Percentiles rank a stretch among this genome's conserved stretches.
These are phyloP conservation scores for Silurus meridionalis DNA, from an alignment of 2,113 vertebrate species.

Conservation along the genomic window DNA sequence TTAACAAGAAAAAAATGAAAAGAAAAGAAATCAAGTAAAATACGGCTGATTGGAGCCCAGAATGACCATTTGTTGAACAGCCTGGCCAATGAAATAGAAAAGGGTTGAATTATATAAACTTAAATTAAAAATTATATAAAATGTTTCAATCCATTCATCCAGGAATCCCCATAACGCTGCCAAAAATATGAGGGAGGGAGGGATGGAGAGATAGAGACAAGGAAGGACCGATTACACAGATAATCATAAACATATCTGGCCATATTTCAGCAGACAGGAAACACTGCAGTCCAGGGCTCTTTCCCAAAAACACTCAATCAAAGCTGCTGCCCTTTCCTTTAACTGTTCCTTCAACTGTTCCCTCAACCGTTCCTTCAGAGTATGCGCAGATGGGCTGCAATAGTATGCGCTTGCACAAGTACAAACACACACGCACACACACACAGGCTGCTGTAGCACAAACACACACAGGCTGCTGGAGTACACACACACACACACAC, in stretches of 20 bases:
- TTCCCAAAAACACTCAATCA: constrained; percentile 5
- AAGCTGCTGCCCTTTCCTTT: constrained; percentile 9
- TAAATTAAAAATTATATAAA: no score
- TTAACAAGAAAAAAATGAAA: no score
- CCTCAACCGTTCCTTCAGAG: neutral
- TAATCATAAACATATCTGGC: constrained; percentile 10
- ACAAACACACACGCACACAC: neutral
- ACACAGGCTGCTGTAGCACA: no score
- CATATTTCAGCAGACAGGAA: constrained; percentile 32
- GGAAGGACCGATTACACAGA: neutral
- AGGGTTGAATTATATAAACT: no score
- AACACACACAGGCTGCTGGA: neutral
- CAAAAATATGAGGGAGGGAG: neutral
- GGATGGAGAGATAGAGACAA: neutral
- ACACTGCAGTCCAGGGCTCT: constrained; percentile 1
- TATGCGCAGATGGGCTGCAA: no score
- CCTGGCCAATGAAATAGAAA: no score
- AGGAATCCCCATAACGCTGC: constrained; percentile 9
- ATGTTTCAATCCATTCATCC: neutral
- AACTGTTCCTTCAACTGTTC: neutral
- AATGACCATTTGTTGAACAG: no score
- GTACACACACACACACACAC: neutral
- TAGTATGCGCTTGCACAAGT: neutral
- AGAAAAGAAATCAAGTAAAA: no score
- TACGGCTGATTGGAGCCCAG: no score